phyloP scores from a whole-genome alignment of 2,797 vertebrate species.

The Emydoidea blandingii region DNA sequence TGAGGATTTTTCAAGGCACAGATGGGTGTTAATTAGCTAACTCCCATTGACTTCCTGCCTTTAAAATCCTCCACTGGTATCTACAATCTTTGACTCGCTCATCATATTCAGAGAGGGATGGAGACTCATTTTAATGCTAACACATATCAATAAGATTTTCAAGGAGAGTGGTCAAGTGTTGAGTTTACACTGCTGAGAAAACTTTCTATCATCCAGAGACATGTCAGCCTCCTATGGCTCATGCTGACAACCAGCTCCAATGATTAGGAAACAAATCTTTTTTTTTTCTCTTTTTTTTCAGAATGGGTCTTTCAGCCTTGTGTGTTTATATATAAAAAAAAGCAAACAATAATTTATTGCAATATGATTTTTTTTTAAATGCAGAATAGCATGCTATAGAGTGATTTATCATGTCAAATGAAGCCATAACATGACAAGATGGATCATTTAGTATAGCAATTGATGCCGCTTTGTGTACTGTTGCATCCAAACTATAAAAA shows the following conservation, averaged over 20 bases:
- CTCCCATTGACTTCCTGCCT: neutral
- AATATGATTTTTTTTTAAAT: slow-evolving; percentile 31
- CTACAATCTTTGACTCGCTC: neutral
- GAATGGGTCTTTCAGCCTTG: neutral
- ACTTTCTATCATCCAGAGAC: neutral
- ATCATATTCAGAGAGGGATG: neutral
- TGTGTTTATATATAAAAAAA: slow-evolving; percentile 6
- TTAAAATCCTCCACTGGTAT: neutral
- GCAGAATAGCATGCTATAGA: slow-evolving; percentile 43
- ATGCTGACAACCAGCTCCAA: neutral
- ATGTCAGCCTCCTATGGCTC: neutral
- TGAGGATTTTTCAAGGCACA: neutral
- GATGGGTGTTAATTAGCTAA: neutral
- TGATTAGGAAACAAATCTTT: neutral
- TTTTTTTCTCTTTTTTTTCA: neutral
- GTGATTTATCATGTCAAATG: slow-evolving; percentile 67
- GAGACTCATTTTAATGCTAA: neutral
- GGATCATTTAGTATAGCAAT: slow-evolving; percentile 71
- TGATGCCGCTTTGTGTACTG: slow-evolving; percentile 42
- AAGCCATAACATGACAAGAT: slow-evolving; percentile 61
- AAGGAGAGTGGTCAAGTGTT: neutral
- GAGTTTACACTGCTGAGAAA: neutral
- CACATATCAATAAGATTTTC: neutral
- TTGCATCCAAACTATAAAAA: slow-evolving; percentile 51
- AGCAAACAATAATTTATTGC: slow-evolving; percentile 64